phyloP scores from a whole-genome alignment of 2,113 vertebrate species.

The Brachyhypopomus gauderio region DNA sequence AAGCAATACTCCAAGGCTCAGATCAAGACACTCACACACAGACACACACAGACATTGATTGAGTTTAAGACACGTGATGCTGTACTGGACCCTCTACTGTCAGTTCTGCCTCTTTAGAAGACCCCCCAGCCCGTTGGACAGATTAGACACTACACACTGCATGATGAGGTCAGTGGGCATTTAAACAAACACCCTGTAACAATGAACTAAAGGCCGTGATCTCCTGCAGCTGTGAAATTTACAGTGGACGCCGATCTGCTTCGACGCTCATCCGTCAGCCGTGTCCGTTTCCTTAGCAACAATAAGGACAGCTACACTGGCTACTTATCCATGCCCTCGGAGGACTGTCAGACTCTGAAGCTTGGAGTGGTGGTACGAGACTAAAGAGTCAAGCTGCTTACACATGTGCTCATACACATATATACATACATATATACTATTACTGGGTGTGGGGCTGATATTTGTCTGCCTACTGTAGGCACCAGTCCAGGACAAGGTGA shows the following conservation, averaged over 20 bases:
- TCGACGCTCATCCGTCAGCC: constrained; percentile 67
- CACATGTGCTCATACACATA: too few relatives aligned
- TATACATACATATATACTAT: too few relatives aligned
- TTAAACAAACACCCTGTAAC: neutral
- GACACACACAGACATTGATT: too few relatives aligned
- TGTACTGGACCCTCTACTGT: too few relatives aligned
- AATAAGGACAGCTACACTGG: constrained; percentile 65
- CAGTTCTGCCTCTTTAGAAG: too few relatives aligned
- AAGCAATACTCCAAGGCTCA: constrained; percentile 66
- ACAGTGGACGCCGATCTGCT: constrained; percentile 76
- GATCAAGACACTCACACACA: neutral
- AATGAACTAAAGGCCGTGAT: neutral
- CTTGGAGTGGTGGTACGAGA: constrained; percentile 78
- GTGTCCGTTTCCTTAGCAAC: constrained; percentile 77
- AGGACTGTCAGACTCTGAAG: constrained; percentile 69
- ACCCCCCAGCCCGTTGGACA: too few relatives aligned
- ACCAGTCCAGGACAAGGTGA: constrained; percentile 76
- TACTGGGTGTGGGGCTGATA: neutral
- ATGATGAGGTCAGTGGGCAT: neutral
- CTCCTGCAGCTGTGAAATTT: constrained; percentile 78
- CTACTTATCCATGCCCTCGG: constrained; percentile 72
- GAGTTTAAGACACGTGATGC: too few relatives aligned
- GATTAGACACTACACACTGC: neutral
- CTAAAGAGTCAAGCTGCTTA: constrained; percentile 52
- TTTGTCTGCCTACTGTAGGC: neutral